phyloP scores from a whole-genome alignment of 2,888 invertebrate species.

The Proisotoma minuta region DNA sequence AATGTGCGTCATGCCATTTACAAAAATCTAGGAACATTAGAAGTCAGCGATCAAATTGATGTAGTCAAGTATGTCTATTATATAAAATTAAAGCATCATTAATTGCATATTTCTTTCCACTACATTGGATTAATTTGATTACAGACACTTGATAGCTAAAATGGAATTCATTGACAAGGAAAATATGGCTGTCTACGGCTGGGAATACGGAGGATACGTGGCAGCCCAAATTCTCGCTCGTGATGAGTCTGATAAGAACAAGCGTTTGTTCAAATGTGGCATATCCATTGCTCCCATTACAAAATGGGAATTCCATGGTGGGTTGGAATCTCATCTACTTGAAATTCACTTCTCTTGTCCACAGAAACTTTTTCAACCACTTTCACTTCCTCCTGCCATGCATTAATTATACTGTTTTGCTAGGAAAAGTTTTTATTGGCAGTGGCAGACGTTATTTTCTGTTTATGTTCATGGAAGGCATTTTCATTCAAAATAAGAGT shows the following conservation, averaged over 20 bases:
- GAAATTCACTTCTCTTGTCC: not conserved
- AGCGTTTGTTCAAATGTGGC: slow-evolving; percentile 75
- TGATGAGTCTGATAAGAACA: slow-evolving; percentile 55
- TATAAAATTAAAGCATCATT: not conserved
- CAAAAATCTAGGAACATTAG: slow-evolving; percentile 65
- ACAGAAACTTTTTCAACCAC: slow-evolving; percentile 1
- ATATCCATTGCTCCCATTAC: slow-evolving; percentile 82
- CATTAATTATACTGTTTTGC: not conserved
- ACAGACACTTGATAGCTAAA: slow-evolving; percentile 68
- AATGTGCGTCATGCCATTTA: slow-evolving; percentile 67
- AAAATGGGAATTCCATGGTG: slow-evolving; percentile 50
- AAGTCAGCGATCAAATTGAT: slow-evolving; percentile 71
- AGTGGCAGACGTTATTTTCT: too few relatives aligned
- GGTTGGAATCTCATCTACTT: slow-evolving; percentile 7
- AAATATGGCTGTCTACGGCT: slow-evolving; percentile 79
- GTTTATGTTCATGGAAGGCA: too few relatives aligned
- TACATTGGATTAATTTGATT: not conserved
- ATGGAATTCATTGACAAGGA: slow-evolving; percentile 74
- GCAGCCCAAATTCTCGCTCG: slow-evolving; percentile 73
- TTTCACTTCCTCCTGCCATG: not conserved
- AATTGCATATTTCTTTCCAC: not conserved
- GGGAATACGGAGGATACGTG: slow-evolving; percentile 83
- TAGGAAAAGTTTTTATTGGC: too few relatives aligned
- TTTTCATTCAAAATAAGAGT: too few relatives aligned
- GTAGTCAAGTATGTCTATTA: slow-evolving; percentile 49